phyloP scores from a whole-genome alignment of 2,888 invertebrate species.

The Graphium colonna region DNA sequence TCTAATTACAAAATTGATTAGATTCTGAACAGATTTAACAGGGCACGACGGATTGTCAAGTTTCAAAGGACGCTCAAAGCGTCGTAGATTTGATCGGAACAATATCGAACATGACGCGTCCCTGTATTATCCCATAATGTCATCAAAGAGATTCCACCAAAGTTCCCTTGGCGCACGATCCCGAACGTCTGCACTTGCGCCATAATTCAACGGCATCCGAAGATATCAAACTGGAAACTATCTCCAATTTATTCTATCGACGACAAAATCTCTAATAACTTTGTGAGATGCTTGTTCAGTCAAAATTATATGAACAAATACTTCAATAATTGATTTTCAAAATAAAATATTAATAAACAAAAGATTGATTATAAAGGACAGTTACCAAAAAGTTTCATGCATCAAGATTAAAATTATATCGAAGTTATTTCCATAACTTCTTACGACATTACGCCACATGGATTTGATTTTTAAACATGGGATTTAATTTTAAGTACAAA shows the following conservation, averaged over 20 bases:
- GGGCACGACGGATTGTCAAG: conserved; percentile 5
- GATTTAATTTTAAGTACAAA: too few relatives aligned
- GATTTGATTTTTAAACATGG: too few relatives aligned
- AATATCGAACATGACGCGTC: conserved; percentile 5
- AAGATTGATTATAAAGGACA: too few relatives aligned
- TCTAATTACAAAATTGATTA: conserved; percentile 12
- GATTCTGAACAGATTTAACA: conserved; percentile 1
- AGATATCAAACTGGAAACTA: neutral
- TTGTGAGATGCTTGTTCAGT: too few relatives aligned
- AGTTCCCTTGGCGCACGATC: neutral
- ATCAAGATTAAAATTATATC: too few relatives aligned
- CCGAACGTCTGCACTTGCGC: neutral
- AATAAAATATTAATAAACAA: too few relatives aligned
- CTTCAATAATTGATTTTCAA: too few relatives aligned
- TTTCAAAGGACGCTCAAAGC: conserved; percentile 10
- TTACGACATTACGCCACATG: too few relatives aligned
- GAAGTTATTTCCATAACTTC: too few relatives aligned
- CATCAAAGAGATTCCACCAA: conserved; percentile 3
- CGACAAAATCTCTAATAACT: too few relatives aligned
- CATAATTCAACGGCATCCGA: neutral
- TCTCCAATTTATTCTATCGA: neutral
- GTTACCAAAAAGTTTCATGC: too few relatives aligned
- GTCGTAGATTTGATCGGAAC: conserved; percentile 17
- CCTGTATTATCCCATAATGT: neutral
- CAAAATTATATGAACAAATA: too few relatives aligned